Conservation (phyloP, 1,140 invertebrate species). For the Arctopsyche grandis region DNA sequence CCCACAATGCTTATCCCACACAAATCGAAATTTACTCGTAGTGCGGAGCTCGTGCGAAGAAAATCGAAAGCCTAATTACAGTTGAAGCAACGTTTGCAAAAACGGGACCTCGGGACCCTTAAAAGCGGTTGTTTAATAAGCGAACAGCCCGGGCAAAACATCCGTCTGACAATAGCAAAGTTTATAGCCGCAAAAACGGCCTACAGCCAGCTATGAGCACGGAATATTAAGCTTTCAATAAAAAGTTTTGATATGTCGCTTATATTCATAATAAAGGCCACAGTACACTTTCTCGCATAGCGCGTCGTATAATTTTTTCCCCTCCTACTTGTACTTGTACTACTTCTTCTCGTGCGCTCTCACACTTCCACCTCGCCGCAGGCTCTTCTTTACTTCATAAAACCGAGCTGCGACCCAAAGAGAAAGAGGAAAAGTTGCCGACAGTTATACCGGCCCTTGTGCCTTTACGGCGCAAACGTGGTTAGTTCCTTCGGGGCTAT, state of each 20-base stretch:
- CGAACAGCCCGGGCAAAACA: not conserved
- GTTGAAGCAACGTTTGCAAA: not conserved
- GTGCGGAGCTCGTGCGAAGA: too few relatives aligned
- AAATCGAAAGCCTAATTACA: too few relatives aligned
- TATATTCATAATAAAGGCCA: not conserved
- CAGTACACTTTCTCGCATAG: not conserved
- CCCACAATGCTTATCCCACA: too few relatives aligned
- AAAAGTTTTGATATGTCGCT: slow-evolving; percentile 3
- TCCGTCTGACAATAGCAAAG: not conserved
- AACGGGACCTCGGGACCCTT: not conserved
- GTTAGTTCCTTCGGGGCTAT: not conserved
- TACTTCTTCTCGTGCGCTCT: not conserved
- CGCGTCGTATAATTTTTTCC: not conserved
- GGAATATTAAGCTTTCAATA: slow-evolving; percentile 5
- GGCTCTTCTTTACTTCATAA: slow-evolving; percentile 10
- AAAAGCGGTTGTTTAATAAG: not conserved
- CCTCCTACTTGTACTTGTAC: not conserved
- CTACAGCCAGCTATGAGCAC: not conserved
- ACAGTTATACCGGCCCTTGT: not conserved
- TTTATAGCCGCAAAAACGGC: not conserved
- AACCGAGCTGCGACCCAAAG: not conserved
- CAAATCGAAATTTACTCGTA: too few relatives aligned
- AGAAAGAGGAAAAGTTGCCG: slow-evolving; percentile 9
- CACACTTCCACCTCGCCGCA: not conserved
- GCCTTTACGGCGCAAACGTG: not conserved